A percentile compares a stretch with the other conserved stretches of the same genome.
phyloP scores from a whole-genome alignment of 2,888 invertebrate species.

The Scaptomyza parva region DNA sequence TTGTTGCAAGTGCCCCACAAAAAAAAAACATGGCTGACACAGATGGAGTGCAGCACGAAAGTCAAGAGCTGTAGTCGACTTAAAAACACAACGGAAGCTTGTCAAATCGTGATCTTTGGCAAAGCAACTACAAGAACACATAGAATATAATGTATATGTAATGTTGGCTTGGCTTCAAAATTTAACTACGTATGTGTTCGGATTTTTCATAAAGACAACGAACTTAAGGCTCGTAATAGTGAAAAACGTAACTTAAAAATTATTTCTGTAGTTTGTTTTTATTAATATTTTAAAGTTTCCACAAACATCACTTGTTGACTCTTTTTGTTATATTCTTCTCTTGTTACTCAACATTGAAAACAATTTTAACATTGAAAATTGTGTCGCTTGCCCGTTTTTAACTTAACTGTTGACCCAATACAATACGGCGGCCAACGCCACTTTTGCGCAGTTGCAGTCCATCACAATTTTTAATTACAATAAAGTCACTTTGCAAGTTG shows the following conservation, averaged over 20 bases:
- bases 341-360: too few species aligned
- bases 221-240: neutral
- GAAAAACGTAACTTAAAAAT: neutral
- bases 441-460: neutral
- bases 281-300: too few species aligned
- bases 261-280: neutral
- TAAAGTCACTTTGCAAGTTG: neutral
- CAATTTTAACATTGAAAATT: neutral
- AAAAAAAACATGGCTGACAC: slow-evolving; percentile 50
- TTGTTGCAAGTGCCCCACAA: slow-evolving; percentile 8
- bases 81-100: slow-evolving; percentile 11
- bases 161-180: neutral
- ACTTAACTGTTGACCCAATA: neutral
- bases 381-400: neutral
- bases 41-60: slow-evolving; percentile 55
- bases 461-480: slow-evolving; percentile 5
- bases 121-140: neutral
- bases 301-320: too few species aligned
- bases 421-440: neutral
- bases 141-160: slow-evolving; percentile 14
- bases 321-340: too few species aligned
- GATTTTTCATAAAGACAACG: neutral
- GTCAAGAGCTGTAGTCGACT: slow-evolving; percentile 14
- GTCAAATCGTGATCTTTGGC: slow-evolving; percentile 16
- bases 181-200: neutral